Base-by-base conservation (phyloP, 2,797 vertebrate genomes). In the Hippocampus kuda region DNA sequence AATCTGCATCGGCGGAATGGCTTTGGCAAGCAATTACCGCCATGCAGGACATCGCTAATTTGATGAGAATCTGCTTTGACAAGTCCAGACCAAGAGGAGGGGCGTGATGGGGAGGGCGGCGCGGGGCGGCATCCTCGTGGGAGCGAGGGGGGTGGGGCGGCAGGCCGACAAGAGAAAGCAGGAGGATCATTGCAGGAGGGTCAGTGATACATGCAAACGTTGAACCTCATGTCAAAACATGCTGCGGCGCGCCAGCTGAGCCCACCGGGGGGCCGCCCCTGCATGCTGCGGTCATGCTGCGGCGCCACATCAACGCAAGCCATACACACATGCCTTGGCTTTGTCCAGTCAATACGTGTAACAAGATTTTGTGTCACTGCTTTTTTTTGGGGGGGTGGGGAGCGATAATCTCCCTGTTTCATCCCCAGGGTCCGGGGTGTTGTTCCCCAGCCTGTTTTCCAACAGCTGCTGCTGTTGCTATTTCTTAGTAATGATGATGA, bases 1-100 rank as follows among this genome's bases (percentile, higher is more conserved):
- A 85, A 85, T 90, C 83, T 88, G 85, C 86, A 85, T 88, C 86
- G 81, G 85, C 84, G 76, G 79, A 86, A 84, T 79, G 82, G 82
- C 74, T 87, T 88, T 88, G 87, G 87, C 85, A 85, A 88, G 89
- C 88, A 91, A 90, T 91, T 91, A 90, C 86, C 79, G 75, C 86
- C 71, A 85, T 88, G 85, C 87, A 85, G 87, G 87, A 88, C 86
- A 82, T 79, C 8, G 81, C 76, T 82, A 84, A 86, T 82, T 84
- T 84, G 85, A 85, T 65, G 78, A 82, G 76, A 86, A 89, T 88
- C 79, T 81, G 82, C 77, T 83, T 68, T 86, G 90, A 90, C 89
- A 89, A 83, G 81, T 83, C 83, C 83, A 85, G 83, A 88, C 72
- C 71, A 62, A 49, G 81, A 72, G 54, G 78, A 81, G 79, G 75